Base-by-base conservation (phyloP, 2,797 vertebrate genomes). In the Phaenicophaeus curvirostris region DNA sequence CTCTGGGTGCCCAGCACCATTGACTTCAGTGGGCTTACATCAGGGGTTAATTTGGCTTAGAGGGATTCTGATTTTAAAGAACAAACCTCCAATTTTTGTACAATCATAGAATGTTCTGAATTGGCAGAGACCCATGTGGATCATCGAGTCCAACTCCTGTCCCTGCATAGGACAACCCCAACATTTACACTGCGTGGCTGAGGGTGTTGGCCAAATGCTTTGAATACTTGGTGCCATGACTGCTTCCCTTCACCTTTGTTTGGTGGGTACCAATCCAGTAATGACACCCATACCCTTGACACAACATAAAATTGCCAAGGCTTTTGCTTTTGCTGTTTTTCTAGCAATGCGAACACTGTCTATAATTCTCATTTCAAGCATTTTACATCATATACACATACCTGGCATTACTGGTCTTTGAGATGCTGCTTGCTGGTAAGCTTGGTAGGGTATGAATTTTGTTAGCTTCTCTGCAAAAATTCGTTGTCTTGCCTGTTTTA, bases 381-480 rank as follows among this genome's bases (percentile, higher is more conserved):
- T 53, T 85, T 86, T 76, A 18, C 67, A 65, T 77, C 57, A 6
- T n/a, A 27, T 8, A 5, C 54, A 46, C 3, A 0, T 74, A 87
- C 37, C 69, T 72, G 71, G 75, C 68, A 54, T 77, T 57, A 5
- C 81, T 62, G 62, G 41, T 78, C 59, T 46, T 72, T 20, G 65
- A 85, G 87, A 75, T 58, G 75, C 68, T 77, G 41, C 91, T 93
- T 59, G 84, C 82, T 85, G 90, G 57, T 63, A 55, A 39, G 54
- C n/a, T 72, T 35, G 30, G n/a, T 27, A 44, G 80, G 71, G 58
- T 54, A 33, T 72, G 79, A 83, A 63, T 94, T 85, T 82, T 73
- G 13, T 89, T 58, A n/a, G 50, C 66, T 74, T 92, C 89, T 85
- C 79, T 3, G 7, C 89, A 85, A 83, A 89, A 65, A 90, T 59